phyloP scores from a whole-genome alignment of 2,113 vertebrate genomes.

The Zapornia atra region DNA sequence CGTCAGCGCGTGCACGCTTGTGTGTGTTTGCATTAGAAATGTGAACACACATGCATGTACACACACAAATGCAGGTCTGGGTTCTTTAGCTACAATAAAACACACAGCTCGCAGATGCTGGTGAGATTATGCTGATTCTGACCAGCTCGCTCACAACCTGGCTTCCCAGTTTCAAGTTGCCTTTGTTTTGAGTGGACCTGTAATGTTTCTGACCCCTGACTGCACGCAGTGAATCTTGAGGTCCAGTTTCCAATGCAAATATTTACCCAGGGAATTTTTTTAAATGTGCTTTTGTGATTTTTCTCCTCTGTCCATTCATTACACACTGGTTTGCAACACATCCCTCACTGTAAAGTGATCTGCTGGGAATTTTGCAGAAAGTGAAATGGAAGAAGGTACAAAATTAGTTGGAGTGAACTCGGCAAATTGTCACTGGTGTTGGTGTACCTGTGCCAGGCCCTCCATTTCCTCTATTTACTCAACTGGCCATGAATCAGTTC shows the following conservation, averaged over 20 bases:
- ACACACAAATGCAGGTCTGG: neutral
- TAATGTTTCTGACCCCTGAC: neutral
- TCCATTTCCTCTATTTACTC: neutral
- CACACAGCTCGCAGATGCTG: neutral
- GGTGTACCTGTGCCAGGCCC: neutral
- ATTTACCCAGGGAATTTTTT: constrained; percentile 18
- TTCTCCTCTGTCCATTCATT: neutral
- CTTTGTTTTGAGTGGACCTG: neutral
- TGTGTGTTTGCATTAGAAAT: neutral
- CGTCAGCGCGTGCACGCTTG: fast-evolving
- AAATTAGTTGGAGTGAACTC: neutral
- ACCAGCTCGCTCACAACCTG: neutral
- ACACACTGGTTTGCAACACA: neutral
- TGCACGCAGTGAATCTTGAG: neutral
- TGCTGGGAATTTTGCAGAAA: neutral
- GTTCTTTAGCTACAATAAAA: neutral
- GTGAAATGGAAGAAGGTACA: neutral
- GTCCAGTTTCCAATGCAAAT: constrained; percentile 1
- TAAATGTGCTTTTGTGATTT: neutral
- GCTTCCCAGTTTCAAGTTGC: neutral
- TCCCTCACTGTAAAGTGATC: neutral
- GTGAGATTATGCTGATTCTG: neutral
- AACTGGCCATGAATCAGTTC: constrained; percentile 7
- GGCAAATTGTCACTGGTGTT: neutral
- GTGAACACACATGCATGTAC: neutral